Base-by-base conservation (phyloP, 2,797 vertebrate species). In the Prunella strophiata region DNA sequence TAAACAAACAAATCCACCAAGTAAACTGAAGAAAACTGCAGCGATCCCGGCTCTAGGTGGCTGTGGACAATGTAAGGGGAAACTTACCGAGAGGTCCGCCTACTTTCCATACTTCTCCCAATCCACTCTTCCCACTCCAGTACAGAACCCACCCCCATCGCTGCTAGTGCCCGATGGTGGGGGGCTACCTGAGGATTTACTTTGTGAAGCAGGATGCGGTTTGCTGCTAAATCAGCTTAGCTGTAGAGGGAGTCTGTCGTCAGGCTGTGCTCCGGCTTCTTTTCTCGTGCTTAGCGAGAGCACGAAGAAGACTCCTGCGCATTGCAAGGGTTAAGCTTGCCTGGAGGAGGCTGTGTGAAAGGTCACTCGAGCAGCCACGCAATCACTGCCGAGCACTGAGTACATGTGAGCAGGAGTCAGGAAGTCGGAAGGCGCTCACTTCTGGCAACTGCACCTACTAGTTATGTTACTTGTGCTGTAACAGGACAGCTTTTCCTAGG, bases 11-110 rank as follows among this genome's bases (percentile, higher is more conserved):
- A 59, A 40, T 10, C 20, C 50, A 4, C 29, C 1, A 5, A 54
- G 57, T 4, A 65, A 76, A 47, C 20, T 5, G 32, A 13, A 22
- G 1, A 2, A 52, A 68, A 59, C 29, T 7, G 25, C 36, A 16
- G 11, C 1, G 2, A 2, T 22, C 14, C 11, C 7, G 14, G 45
- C 18, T 45, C 6, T 13, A 5, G 4, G 1, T 1, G 26, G 11
- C 47, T 47, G 20, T 1, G 7, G 43, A 16, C 26, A 71, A 15
- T 0, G 19, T 0, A 30, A 36, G 9, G 14, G 32, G 9, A 52
- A 32, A 52, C 27, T 45, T 14, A 2, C 1, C 38, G 2, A 17
- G 7, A 32, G 27, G 8, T 26, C 55, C 38, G 32, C 55, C 57
- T 52, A 3, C 57, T 61, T 36, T 18, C 38, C 57, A 32, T 32